Evolutionary conservation across 1,140 invertebrate genomes (phyloP).

Genomic region (Drosophila subobscura): DNA sequence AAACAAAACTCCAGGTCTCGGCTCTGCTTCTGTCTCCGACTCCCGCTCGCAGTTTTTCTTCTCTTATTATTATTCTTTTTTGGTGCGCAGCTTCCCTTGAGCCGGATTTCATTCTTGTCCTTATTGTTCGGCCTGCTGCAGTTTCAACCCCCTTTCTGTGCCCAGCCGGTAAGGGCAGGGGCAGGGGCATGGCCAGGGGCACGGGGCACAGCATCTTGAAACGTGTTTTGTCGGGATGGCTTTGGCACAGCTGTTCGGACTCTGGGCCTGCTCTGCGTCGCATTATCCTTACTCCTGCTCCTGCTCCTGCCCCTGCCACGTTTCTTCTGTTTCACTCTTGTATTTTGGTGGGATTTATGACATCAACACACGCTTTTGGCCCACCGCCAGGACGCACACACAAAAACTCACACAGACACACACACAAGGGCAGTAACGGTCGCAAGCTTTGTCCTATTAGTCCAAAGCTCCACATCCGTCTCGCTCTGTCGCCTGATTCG

Average conservation of each 20-base stretch:
- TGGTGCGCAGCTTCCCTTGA: slow-evolving; percentile 61
- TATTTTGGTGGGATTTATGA: slow-evolving; percentile 57
- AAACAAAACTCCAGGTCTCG: too few relatives aligned
- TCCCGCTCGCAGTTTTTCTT: too few relatives aligned
- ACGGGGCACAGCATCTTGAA: slow-evolving; percentile 44
- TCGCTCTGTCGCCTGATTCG: slow-evolving; percentile 51
- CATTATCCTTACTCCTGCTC: slow-evolving; percentile 36
- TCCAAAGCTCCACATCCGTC: slow-evolving; percentile 48
- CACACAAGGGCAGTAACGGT: slow-evolving; percentile 29
- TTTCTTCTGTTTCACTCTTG: neutral
- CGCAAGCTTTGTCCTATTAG: slow-evolving; percentile 60
- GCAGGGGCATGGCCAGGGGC: too few relatives aligned
- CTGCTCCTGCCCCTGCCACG: too few relatives aligned
- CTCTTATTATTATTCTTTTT: slow-evolving; percentile 14
- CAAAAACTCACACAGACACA: slow-evolving; percentile 10
- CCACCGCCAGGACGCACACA: slow-evolving; percentile 13
- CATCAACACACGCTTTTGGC: slow-evolving; percentile 71
- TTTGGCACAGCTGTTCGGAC: slow-evolving; percentile 29
- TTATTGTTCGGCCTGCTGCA: slow-evolving; percentile 1
- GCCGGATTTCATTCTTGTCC: slow-evolving; percentile 17
- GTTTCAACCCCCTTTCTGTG: slow-evolving; percentile 43
- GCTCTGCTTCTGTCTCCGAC: slow-evolving; percentile 30
- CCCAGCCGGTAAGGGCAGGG: too few relatives aligned
- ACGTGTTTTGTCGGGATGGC: slow-evolving; percentile 63
- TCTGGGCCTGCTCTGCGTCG: slow-evolving; percentile 18